Conservation (phyloP, 2,888 invertebrate species). For the Athripsodes cinereus region DNA sequence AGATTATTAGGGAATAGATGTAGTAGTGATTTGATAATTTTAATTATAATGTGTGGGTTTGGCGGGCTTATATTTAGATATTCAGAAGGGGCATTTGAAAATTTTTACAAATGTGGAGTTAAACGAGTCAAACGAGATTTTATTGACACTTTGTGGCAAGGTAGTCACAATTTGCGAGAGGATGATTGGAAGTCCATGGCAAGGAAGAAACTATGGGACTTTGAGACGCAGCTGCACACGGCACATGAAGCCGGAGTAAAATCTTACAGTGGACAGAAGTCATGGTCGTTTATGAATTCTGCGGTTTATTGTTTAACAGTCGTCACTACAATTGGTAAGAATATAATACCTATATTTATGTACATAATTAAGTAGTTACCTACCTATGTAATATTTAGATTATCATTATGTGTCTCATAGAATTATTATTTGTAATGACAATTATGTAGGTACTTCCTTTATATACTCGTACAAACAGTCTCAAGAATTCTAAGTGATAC, state of each 20-base stretch:
- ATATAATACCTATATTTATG: too few species aligned
- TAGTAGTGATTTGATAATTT: slow-evolving; percentile 58
- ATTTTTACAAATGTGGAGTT: slow-evolving; percentile 81
- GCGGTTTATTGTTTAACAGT: slow-evolving; percentile 82
- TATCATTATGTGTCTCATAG: too few species aligned
- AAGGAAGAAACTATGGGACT: slow-evolving; percentile 69
- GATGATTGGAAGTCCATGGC: slow-evolving; percentile 89
- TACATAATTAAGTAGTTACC: too few species aligned
- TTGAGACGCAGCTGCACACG: slow-evolving; percentile 78
- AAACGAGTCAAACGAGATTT: slow-evolving; percentile 82
- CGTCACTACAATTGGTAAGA: slow-evolving; percentile 84
- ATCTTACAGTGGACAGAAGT: slow-evolving; percentile 75
- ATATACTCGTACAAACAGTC: too few species aligned
- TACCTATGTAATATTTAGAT: too few species aligned
- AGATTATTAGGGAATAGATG: slow-evolving; percentile 58
- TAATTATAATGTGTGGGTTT: slow-evolving; percentile 68
- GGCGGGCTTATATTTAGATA: slow-evolving; percentile 77
- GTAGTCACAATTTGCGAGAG: slow-evolving; percentile 75
- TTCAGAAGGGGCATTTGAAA: slow-evolving; percentile 79
- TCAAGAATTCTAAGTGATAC: too few species aligned
- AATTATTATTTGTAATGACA: too few species aligned
- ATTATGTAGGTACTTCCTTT: too few species aligned
- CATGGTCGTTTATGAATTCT: slow-evolving; percentile 85
- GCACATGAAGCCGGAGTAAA: slow-evolving; percentile 81
- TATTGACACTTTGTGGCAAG: slow-evolving; percentile 74